A percentile compares a stretch with the other conserved stretches of the same genome.
These are phyloP conservation scores for Micromussa lordhowensis DNA, from an alignment of 92 coral and sea anemone species.

Conservation along the genomic window DNA sequence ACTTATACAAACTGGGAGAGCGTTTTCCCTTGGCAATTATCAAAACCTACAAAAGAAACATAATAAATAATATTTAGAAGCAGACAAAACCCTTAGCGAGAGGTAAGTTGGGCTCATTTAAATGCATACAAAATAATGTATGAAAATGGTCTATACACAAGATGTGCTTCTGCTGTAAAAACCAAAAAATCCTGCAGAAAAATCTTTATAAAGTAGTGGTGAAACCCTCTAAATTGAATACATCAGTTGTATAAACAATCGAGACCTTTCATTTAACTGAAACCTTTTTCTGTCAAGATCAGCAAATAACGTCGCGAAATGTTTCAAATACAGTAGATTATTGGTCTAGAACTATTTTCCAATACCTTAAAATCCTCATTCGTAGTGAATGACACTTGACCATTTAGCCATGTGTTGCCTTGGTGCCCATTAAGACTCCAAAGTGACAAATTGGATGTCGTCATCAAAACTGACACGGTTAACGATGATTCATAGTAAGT, in stretches of 20 bases:
- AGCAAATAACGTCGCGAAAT: neutral
- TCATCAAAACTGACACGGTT: constrained; percentile 41
- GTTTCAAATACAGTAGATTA: neutral
- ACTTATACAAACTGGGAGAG: neutral
- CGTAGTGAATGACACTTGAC: constrained; percentile 60
- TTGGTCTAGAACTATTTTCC: neutral
- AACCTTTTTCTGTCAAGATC: neutral
- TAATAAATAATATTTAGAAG: neutral
- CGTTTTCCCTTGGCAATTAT: constrained; percentile 14
- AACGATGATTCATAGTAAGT: constrained; percentile 55
- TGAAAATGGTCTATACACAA: too few species aligned
- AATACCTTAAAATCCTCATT: constrained; percentile 65
- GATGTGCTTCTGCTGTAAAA: neutral
- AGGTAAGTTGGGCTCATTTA: too few species aligned
- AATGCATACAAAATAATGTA: too few species aligned
- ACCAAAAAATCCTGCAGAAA: too few species aligned
- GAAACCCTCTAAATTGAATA: too few species aligned
- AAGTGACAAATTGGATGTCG: constrained; percentile 41
- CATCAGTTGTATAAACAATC: too few species aligned
- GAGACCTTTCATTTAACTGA: too few species aligned
- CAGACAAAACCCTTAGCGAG: neutral
- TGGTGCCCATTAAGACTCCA: constrained; percentile 76
- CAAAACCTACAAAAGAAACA: neutral
- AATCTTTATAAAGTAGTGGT: too few species aligned
- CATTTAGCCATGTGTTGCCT: constrained; percentile 70